phyloP scores from a whole-genome alignment of 2,113 vertebrate species.

The Callocephalon fimbriatum region DNA sequence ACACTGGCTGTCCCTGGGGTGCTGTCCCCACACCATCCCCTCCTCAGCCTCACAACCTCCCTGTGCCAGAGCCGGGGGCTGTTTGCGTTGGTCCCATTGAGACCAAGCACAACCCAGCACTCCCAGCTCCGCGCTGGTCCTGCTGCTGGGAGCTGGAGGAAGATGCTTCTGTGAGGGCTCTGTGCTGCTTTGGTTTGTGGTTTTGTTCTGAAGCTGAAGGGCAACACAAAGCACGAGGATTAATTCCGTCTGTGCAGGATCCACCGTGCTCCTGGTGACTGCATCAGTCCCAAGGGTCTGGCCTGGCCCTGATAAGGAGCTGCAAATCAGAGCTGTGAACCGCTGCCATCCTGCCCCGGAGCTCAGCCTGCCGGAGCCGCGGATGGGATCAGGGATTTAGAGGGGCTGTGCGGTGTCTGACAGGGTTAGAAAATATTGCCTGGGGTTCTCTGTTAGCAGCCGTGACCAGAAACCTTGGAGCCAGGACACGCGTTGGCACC shows the following conservation, averaged over 20 bases:
- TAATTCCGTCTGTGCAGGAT: not conserved
- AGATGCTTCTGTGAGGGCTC: not conserved
- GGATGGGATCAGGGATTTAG: not conserved
- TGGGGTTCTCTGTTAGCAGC: not conserved
- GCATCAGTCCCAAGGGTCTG: not conserved
- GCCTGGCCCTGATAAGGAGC: not conserved
- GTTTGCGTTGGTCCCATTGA: not conserved
- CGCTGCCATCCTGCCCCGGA: not conserved
- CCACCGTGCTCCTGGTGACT: not conserved
- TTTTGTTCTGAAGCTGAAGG: not conserved
- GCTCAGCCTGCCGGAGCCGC: not conserved
- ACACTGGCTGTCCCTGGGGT: not conserved
- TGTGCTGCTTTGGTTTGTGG: not conserved
- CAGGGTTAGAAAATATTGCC: not conserved
- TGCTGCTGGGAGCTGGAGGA: not conserved
- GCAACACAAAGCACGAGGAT: not conserved
- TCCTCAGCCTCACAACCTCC: not conserved
- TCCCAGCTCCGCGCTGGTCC: not conserved
- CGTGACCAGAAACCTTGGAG: not conserved
- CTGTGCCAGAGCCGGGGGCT: rapidly evolving
- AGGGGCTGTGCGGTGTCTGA: not conserved
- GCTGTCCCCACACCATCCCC: not conserved
- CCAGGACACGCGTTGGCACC: not conserved
- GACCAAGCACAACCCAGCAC: not conserved
- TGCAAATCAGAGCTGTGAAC: not conserved